These are phyloP conservation scores for Lepidurus packardi DNA, from an alignment of 1,140 invertebrate genomes.

Conservation along the genomic window DNA sequence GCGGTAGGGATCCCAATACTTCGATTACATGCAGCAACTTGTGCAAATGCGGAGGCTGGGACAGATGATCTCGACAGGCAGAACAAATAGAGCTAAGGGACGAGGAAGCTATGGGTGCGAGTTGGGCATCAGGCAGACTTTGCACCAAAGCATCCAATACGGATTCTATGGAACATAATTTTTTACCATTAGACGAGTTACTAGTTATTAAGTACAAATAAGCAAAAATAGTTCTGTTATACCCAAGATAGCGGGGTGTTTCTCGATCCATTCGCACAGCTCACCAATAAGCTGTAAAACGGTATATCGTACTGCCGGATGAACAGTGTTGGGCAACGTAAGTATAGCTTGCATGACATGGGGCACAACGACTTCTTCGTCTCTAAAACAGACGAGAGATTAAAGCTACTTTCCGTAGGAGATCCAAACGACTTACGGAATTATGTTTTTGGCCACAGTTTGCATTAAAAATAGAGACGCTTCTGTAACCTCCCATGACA, in stretches of 20 bases:
- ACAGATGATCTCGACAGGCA: conserved; percentile 68
- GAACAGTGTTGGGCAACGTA: conserved; percentile 72
- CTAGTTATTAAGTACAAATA: conserved; percentile 23
- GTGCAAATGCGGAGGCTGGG: conserved; percentile 60
- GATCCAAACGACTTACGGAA: conserved; percentile 69
- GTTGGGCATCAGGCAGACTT: conserved; percentile 63
- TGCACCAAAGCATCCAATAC: conserved; percentile 71
- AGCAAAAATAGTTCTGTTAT: conserved; percentile 37
- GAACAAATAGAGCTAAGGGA: conserved; percentile 61
- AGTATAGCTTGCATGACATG: conserved; percentile 88
- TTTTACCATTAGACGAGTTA: no score
- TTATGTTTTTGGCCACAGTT: conserved; percentile 87
- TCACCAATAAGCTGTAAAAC: conserved; percentile 85
- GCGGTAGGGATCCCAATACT: conserved; percentile 68
- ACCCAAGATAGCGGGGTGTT: conserved; percentile 71
- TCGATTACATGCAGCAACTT: conserved; percentile 73
- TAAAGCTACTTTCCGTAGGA: conserved; percentile 7
- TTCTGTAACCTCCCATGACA: conserved; percentile 86
- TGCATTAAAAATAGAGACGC: conserved; percentile 95
- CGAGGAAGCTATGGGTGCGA: conserved; percentile 69
- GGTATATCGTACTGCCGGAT: conserved; percentile 81
- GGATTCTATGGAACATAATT: conserved; percentile 52
- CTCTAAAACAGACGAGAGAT: conserved; percentile 52
- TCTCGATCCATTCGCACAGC: conserved; percentile 90
- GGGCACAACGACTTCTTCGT: conserved; percentile 85